Conservation (phyloP, 2,797 vertebrate genomes). For the Siniperca undulata region DNA sequence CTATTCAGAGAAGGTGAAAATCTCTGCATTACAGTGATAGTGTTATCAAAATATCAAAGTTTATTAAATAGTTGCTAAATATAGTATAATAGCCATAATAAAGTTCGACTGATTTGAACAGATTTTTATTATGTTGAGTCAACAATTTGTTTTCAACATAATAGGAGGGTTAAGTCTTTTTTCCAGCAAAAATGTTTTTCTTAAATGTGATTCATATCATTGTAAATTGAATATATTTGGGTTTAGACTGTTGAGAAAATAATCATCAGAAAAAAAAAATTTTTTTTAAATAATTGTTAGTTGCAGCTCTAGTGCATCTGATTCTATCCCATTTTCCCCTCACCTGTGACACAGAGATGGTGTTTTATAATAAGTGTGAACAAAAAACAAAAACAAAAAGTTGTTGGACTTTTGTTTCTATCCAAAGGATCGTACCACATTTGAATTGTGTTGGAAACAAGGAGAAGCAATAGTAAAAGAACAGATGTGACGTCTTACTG, state of each 20-base stretch:
- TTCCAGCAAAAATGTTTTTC: background rate
- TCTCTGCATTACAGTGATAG: too few species aligned
- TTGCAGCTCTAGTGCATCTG: background rate
- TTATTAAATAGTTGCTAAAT: background rate
- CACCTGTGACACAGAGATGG: background rate
- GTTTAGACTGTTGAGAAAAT: background rate
- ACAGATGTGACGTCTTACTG: constrained; percentile 48
- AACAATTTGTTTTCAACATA: background rate
- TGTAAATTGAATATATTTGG: background rate
- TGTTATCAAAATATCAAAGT: background rate
- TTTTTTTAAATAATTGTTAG: background rate
- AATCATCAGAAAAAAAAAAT: background rate
- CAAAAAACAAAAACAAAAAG: background rate
- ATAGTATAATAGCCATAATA: background rate
- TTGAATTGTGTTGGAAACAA: constrained; percentile 14
- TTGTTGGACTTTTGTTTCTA: background rate
- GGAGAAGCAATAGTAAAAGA: constrained; percentile 2
- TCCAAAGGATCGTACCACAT: background rate
- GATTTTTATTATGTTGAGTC: background rate
- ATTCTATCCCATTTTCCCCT: background rate
- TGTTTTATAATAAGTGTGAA: constrained; percentile 10
- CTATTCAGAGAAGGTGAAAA: background rate
- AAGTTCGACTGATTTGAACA: background rate
- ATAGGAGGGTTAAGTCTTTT: background rate
- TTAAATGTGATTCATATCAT: background rate